Percentiles rank a stretch among this genome's conserved stretches.
Evolutionary conservation across 2,113 vertebrate species (phyloP).

Genomic region (Naja naja): DNA sequence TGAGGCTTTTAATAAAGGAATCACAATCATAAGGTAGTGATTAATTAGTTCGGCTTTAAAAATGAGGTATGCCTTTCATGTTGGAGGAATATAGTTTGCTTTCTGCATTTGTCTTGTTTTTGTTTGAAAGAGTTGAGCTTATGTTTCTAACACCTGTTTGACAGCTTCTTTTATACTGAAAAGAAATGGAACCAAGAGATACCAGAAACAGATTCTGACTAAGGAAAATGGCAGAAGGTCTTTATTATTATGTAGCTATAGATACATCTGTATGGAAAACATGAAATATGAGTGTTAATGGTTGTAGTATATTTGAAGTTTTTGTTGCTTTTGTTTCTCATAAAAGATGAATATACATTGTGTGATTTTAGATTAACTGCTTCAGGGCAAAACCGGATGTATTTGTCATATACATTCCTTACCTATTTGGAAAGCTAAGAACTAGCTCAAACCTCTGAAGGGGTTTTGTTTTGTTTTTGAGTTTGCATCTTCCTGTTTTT

Average conservation of each 20-base stretch:
- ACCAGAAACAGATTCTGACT: not conserved
- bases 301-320: not conserved
- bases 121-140: not conserved
- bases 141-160: not conserved
- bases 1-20: not conserved
- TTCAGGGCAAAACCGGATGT: not conserved
- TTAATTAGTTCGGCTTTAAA: not conserved
- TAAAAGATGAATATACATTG: not conserved
- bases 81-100: not conserved
- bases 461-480: not conserved
- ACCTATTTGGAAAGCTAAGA: not conserved
- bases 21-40: not conserved
- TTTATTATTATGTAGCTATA: not conserved
- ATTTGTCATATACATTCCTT: not conserved
- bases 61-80: not conserved
- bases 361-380: not conserved
- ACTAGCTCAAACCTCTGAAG: not conserved
- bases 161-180: too few relatives aligned
- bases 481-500: not conserved
- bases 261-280: not conserved
- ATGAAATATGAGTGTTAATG: not conserved
- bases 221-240: not conserved
- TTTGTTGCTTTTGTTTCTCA: not conserved
- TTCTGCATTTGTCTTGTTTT: not conserved
- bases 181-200: not conserved